These are phyloP conservation scores for Notospermus geniculatus DNA, from an alignment of 1,140 invertebrate species.

Conservation along the genomic window DNA sequence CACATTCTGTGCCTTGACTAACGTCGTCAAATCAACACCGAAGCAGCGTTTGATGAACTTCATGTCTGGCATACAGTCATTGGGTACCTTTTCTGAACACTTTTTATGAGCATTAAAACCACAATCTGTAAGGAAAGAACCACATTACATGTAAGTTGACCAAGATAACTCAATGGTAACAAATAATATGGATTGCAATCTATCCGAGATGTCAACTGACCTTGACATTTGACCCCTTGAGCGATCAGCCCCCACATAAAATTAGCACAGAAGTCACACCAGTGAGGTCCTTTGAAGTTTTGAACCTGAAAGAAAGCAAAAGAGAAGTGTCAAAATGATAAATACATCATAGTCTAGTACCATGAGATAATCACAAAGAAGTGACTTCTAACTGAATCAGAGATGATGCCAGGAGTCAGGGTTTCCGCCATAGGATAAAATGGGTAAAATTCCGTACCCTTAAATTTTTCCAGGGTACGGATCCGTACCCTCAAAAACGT, in stretches of 20 bases:
- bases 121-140: slow-evolving; percentile 65
- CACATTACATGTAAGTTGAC: background rate
- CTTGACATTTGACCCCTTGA: slow-evolving; percentile 89
- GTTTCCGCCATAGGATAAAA: too few species aligned
- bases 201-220: slow-evolving; percentile 50
- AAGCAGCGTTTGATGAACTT: slow-evolving; percentile 84
- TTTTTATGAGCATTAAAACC: slow-evolving; percentile 82
- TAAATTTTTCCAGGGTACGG: too few species aligned
- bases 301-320: slow-evolving; percentile 67
- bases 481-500: too few species aligned
- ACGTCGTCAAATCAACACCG: slow-evolving; percentile 84
- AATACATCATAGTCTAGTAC: background rate
- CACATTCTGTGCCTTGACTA: slow-evolving; percentile 76
- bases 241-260: slow-evolving; percentile 92
- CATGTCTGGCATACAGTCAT: slow-evolving; percentile 80
- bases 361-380: too few species aligned
- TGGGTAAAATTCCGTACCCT: too few species aligned
- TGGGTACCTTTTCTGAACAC: slow-evolving; percentile 80
- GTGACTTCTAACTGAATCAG: too few species aligned
- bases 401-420: too few species aligned
- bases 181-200: too few species aligned
- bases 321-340: too few species aligned
- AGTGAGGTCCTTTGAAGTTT: slow-evolving; percentile 79
- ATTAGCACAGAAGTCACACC: slow-evolving; percentile 92
- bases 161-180: too few species aligned